phyloP scores from a whole-genome alignment of 2,888 invertebrate genomes.

The Drosophila flavopinicola region DNA sequence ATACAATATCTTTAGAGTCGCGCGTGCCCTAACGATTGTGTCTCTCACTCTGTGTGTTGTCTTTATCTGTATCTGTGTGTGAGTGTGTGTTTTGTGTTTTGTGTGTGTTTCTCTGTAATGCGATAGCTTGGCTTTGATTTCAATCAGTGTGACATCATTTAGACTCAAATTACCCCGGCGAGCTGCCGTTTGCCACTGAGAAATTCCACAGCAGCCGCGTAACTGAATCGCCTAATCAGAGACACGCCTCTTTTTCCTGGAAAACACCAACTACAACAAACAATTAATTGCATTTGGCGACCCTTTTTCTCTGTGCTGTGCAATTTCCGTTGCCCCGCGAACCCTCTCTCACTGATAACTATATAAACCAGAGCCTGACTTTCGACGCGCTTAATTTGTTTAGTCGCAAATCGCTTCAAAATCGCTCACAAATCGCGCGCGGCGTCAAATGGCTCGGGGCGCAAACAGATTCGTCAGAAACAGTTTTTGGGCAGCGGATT shows the following conservation, averaged over 20 bases:
- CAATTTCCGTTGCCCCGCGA: constrained; percentile 51
- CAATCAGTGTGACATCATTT: constrained; percentile 64
- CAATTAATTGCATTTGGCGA: constrained; percentile 31
- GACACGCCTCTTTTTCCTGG: constrained; percentile 3
- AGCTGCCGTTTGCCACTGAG: constrained; percentile 1
- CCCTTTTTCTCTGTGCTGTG: constrained; percentile 34
- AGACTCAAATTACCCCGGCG: constrained; percentile 36
- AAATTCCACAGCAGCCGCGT: constrained; percentile 28
- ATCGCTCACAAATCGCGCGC: constrained; percentile 56
- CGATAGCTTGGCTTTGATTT: constrained; percentile 54
- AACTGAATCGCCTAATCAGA: constrained; percentile 2
- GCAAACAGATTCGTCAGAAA: constrained; percentile 65
- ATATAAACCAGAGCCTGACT: constrained; percentile 59
- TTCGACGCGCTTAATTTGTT: constrained; percentile 79
- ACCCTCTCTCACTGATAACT: constrained; percentile 17
- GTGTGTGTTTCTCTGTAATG: constrained; percentile 41
- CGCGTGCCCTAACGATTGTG: constrained; percentile 38
- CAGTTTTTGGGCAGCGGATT: constrained; percentile 65
- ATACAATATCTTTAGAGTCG: constrained; percentile 59
- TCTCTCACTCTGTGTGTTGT: constrained; percentile 13
- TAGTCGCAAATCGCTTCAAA: constrained; percentile 51
- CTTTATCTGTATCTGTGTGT: background rate
- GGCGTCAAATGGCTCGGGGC: constrained; percentile 53
- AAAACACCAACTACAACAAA: background rate
- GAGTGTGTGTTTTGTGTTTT: background rate